Conservation (phyloP, 2,888 invertebrate genomes). For the Adelognathus sp. region DNA sequence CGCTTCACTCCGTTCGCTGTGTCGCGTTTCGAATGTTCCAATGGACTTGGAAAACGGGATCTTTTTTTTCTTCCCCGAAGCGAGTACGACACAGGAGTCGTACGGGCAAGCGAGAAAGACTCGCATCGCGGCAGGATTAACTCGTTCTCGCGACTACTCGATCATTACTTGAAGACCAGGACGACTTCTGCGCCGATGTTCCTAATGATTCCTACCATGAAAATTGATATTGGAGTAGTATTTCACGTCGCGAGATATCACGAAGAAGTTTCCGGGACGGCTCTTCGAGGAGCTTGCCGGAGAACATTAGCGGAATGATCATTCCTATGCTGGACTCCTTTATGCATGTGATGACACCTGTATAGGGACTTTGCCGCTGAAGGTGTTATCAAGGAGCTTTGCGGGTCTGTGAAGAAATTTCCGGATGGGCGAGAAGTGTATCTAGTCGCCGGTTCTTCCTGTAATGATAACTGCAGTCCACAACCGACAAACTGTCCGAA, state of each 20-base stretch:
- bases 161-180: background rate
- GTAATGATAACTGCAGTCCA: too few relatives aligned
- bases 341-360: too few relatives aligned
- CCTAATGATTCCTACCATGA: background rate
- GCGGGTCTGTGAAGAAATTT: too few relatives aligned
- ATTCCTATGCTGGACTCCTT: too few relatives aligned
- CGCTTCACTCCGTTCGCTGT: background rate
- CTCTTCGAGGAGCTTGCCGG: background rate
- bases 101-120: background rate
- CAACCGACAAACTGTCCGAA: too few relatives aligned
- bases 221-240: background rate
- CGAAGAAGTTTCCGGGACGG: background rate
- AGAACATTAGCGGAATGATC: background rate
- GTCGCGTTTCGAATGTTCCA: background rate
- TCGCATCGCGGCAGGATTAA: background rate
- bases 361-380: too few relatives aligned
- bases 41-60: slow-evolving; percentile 24
- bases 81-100: background rate
- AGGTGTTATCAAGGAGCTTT: too few relatives aligned
- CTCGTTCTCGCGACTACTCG: too few relatives aligned
- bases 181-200: too few relatives aligned
- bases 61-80: background rate
- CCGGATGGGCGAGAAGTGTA: too few relatives aligned
- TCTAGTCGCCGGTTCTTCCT: too few relatives aligned
- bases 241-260: background rate